Evolutionary conservation across 2,888 invertebrate species (phyloP).

Genomic region (Thymelicus acteon): DNA sequence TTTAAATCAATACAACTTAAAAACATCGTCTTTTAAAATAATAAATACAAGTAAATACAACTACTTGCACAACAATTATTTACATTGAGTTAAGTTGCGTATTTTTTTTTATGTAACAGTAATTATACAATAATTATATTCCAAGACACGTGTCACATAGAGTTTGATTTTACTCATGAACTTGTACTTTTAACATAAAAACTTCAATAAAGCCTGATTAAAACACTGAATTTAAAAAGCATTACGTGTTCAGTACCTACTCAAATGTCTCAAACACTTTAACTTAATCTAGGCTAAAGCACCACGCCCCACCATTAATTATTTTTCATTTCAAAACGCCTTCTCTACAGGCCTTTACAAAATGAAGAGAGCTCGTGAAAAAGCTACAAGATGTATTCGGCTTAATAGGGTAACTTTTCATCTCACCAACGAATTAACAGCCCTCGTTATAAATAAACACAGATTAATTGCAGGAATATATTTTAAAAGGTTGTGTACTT

Average conservation of each 20-base stretch:
- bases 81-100: no score
- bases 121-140: no score
- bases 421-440: conserved; percentile 79
- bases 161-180: no score
- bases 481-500: conserved; percentile 42
- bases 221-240: no score
- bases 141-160: no score
- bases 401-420: conserved; percentile 84
- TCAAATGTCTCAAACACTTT: background rate
- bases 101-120: no score
- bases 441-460: conserved; percentile 70
- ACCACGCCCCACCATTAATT: conserved; percentile 22
- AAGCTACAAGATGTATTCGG: conserved; percentile 60
- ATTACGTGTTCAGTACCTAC: background rate
- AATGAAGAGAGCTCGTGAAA: conserved; percentile 65
- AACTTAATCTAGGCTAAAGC: background rate
- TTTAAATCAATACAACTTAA: no score
- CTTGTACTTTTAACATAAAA: no score
- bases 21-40: no score
- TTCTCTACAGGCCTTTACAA: conserved; percentile 44
- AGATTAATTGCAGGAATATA: conserved; percentile 70
- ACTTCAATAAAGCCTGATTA: no score
- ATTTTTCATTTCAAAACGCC: conserved; percentile 11
- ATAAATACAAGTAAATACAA: no score
- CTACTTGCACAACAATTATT: no score